phyloP scores from a whole-genome alignment of 2,888 invertebrate genomes.

The Syrista parreyssii region DNA sequence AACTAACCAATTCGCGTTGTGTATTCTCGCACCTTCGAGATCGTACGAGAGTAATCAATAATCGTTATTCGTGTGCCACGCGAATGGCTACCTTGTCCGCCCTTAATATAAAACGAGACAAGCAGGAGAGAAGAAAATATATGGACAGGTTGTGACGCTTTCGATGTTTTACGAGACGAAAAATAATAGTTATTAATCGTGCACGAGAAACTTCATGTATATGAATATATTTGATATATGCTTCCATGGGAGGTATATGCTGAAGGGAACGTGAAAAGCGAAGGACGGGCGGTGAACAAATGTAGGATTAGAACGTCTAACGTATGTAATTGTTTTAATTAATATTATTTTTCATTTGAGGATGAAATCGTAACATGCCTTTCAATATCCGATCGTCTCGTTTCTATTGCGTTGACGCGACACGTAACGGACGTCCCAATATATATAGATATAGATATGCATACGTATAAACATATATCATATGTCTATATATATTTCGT shows the following conservation, averaged over 20 bases:
- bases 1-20: neutral
- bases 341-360: no score
- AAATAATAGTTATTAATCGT: neutral
- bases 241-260: conserved; percentile 34
- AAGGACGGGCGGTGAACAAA: no score
- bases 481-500: no score
- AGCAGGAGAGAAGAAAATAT: conserved; percentile 9
- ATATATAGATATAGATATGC: conserved; percentile 4
- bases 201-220: no score
- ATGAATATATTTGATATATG: neutral
- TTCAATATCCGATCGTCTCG: no score
- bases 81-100: conserved; percentile 22
- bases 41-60: conserved; percentile 33
- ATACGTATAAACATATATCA: conserved; percentile 5
- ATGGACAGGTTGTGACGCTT: conserved; percentile 22
- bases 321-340: no score
- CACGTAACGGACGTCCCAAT: neutral
- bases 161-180: conserved; percentile 30
- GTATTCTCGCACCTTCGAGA: conserved; percentile 40
- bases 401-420: neutral
- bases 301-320: no score
- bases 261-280: conserved; percentile 9
- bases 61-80: conserved; percentile 1
- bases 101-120: conserved; percentile 16
- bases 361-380: no score